Percentiles rank a stretch among this genome's conserved stretches.
Evolutionary conservation across 2,888 invertebrate genomes (phyloP).

Genomic region (Andrena dorsata): DNA sequence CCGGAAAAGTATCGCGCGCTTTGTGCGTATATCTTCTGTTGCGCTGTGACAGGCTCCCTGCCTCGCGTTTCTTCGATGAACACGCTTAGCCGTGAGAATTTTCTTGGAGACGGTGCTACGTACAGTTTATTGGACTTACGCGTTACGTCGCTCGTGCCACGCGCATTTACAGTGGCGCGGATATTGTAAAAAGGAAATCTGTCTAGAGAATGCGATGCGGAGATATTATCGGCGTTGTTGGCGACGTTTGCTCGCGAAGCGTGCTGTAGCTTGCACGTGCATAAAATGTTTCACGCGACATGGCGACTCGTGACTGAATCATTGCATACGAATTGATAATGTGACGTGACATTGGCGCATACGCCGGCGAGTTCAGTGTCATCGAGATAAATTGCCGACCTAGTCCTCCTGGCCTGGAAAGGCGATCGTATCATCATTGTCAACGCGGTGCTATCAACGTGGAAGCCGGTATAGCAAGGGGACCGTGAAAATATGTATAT

Average conservation of each 20-base stretch:
- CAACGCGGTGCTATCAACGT: conserved; percentile 36
- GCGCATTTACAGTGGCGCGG: not conserved
- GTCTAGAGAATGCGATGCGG: not conserved
- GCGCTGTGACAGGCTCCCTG: not conserved
- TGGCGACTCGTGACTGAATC: conserved; percentile 37
- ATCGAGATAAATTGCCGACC: conserved; percentile 77
- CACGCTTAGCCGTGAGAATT: not conserved
- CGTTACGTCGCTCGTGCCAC: not conserved
- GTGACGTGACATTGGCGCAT: conserved; percentile 69
- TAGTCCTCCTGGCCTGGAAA: conserved; percentile 79
- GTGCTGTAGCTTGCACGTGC: conserved; percentile 35
- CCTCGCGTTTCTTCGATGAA: not conserved
- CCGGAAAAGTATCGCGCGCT: not conserved
- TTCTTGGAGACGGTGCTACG: not conserved
- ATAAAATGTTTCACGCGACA: conserved; percentile 39
- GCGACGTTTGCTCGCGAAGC: conserved; percentile 9
- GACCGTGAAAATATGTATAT: conserved; percentile 44
- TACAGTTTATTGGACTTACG: not conserved
- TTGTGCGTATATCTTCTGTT: not conserved
- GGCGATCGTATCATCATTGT: conserved; percentile 56
- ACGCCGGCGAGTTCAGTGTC: conserved; percentile 71
- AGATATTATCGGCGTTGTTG: not conserved
- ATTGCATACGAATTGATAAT: conserved; percentile 55
- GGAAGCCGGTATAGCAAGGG: conserved; percentile 36
- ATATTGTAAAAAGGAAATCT: not conserved